phyloP scores from a whole-genome alignment of 2,797 vertebrate species.

The Strix occidentalis region DNA sequence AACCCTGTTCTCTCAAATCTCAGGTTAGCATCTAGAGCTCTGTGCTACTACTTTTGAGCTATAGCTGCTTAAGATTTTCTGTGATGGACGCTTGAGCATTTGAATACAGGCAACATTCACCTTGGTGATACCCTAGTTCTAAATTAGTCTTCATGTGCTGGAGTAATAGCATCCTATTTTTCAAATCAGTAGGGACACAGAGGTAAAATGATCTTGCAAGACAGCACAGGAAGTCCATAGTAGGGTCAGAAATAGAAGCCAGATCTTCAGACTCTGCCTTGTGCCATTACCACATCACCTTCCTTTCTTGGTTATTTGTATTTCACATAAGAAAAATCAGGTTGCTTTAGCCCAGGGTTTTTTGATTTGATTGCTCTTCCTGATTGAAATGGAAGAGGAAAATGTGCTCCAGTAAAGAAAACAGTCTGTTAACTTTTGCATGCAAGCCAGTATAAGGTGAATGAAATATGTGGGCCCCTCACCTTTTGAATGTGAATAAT shows the following conservation, averaged over 20 bases:
- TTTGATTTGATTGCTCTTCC: neutral
- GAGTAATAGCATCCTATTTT: neutral
- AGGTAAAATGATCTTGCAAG: neutral
- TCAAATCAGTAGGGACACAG: neutral
- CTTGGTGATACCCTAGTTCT: neutral
- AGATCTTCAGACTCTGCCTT: neutral
- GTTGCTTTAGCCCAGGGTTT: neutral
- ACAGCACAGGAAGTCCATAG: neutral
- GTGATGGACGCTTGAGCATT: neutral
- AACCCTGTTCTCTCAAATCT: neutral
- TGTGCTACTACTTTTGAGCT: neutral
- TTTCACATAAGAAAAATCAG: neutral
- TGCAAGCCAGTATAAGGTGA: neutral
- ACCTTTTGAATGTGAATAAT: neutral
- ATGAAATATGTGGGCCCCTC: neutral
- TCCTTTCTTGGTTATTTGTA: neutral
- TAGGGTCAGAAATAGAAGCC: neutral
- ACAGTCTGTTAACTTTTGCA: neutral
- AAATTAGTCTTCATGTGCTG: neutral
- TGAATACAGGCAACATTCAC: neutral
- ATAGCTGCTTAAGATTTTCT: neutral
- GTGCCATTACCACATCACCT: rapidly evolving
- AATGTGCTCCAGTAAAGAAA: neutral
- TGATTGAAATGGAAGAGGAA: neutral
- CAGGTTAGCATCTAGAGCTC: neutral